Evolutionary conservation across 2,113 vertebrate species (phyloP).

Genomic region (Caranx melampygus): DNA sequence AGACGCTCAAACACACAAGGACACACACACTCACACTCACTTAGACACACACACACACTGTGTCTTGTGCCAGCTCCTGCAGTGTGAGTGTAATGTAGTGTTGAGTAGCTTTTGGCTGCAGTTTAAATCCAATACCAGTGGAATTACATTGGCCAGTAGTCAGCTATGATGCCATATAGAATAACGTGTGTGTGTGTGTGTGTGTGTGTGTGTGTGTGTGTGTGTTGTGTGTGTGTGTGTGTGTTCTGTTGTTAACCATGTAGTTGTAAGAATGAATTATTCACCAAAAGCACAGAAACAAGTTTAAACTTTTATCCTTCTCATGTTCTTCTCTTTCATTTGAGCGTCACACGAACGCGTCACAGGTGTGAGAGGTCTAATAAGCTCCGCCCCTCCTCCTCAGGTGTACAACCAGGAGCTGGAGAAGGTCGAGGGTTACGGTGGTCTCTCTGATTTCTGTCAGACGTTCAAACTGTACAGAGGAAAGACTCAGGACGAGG

Average conservation of each 20-base stretch:
- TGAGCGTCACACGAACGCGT: background rate
- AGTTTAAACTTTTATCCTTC: background rate
- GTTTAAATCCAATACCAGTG: conserved; percentile 16
- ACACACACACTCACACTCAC: conserved; percentile 1
- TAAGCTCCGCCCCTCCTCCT: conserved; percentile 6
- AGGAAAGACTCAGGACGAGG: conserved; percentile 88
- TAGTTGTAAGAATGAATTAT: background rate
- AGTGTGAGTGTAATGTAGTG: conserved; percentile 21
- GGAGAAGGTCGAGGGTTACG: conserved; percentile 88
- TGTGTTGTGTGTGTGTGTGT: too few relatives aligned
- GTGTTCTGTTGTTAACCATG: background rate
- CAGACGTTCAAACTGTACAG: conserved; percentile 93
- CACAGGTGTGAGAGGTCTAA: background rate
- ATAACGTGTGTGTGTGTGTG: conserved; percentile 15
- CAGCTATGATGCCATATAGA: conserved; percentile 36
- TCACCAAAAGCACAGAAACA: background rate
- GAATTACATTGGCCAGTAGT: conserved; percentile 14
- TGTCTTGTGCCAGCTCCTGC: background rate
- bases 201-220: background rate
- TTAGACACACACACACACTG: conserved; percentile 10
- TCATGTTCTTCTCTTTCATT: background rate
- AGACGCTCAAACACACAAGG: background rate
- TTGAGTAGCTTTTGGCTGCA: conserved; percentile 37
- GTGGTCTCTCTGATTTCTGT: conserved; percentile 92
- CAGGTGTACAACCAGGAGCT: conserved; percentile 91